phyloP scores from a whole-genome alignment of 2,113 vertebrate genomes.

The Cnemophilus loriae region DNA sequence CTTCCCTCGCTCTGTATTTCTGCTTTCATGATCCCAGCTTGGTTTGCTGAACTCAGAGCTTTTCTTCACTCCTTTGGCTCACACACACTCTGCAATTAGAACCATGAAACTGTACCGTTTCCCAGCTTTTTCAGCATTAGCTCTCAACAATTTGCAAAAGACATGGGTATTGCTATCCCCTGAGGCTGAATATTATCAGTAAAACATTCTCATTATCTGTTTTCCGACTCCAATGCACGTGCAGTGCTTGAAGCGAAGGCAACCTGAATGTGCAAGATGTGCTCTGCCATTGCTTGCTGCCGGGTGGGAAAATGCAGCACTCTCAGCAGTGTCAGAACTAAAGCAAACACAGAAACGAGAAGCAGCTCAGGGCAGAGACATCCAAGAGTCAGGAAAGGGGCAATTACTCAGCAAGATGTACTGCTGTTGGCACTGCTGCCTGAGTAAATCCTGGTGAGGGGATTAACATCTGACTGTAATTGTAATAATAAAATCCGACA shows the following conservation, averaged over 20 bases:
- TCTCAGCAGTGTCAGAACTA: background rate
- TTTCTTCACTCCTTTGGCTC: background rate
- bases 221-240: accelerated
- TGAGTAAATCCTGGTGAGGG: background rate
- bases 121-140: background rate
- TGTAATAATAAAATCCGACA: conserved; percentile 30
- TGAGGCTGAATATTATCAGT: background rate
- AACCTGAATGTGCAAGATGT: background rate
- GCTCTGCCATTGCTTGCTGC: background rate
- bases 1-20: background rate
- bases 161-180: background rate
- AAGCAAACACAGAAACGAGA: background rate
- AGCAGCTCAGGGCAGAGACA: conserved; percentile 17
- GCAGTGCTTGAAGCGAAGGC: accelerated
- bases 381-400: background rate
- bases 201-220: accelerated
- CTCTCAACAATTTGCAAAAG: background rate
- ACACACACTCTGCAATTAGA: background rate
- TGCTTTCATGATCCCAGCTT: background rate
- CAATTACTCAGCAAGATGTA: background rate
- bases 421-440: conserved; percentile 7
- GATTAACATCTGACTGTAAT: conserved; percentile 53
- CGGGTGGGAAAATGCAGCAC: background rate
- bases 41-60: background rate
- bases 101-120: background rate